Evolutionary conservation across 2,113 vertebrate species (phyloP).

Genomic region (Urocolius indicus): DNA sequence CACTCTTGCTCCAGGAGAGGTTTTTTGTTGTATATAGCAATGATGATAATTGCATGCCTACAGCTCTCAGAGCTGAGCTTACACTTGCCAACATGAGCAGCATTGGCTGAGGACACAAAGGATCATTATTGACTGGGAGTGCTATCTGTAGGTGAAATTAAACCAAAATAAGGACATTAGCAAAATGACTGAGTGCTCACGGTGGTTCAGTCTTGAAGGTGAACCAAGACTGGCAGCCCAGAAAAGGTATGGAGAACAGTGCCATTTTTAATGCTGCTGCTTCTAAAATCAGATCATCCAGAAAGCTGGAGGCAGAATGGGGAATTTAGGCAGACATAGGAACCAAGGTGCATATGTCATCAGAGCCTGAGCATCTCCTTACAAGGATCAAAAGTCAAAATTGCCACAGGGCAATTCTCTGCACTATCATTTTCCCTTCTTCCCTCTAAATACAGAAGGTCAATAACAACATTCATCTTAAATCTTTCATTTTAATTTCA

Average conservation of each 20-base stretch:
- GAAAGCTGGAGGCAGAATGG: neutral
- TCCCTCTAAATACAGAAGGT: neutral
- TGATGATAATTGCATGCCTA: neutral
- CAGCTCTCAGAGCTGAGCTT: neutral
- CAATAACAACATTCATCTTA: neutral
- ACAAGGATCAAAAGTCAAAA: neutral
- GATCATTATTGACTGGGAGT: neutral
- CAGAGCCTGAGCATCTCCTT: neutral
- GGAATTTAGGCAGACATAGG: neutral
- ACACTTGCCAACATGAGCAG: rapidly evolving
- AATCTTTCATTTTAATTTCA: neutral
- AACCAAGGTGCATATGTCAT: neutral
- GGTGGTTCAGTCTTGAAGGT: neutral
- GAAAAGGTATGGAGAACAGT: neutral
- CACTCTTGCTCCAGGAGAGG: neutral
- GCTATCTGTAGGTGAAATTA: neutral
- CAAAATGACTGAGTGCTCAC: neutral
- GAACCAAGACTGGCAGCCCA: neutral
- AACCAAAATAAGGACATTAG: neutral
- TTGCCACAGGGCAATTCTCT: neutral
- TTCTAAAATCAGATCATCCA: neutral
- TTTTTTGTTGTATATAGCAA: neutral
- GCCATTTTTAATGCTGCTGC: neutral
- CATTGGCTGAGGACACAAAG: neutral
- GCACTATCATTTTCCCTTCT: neutral